Base-by-base conservation (phyloP, 1,140 invertebrate species). In the Dendroctonus ponderosae region DNA sequence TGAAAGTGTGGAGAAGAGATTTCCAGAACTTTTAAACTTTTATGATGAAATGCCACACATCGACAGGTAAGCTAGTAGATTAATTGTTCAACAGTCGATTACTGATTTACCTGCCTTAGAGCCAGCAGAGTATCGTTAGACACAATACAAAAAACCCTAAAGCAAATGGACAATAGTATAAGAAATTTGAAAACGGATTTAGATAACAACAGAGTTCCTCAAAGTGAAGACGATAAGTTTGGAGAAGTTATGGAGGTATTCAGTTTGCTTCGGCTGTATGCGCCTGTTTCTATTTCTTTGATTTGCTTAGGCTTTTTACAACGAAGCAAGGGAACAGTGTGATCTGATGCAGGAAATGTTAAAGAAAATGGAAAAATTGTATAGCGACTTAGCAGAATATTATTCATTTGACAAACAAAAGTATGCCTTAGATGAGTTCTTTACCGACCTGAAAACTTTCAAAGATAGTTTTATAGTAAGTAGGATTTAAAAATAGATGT, bases 351-450 rank as follows among this genome's bases (percentile, higher is more conserved):
- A 92, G 75, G 93, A 91, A 54, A 98, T 99, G 96, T 93, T 90
- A 76, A 89, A 91, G 70, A 95, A 97, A 78, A 95, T 98, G 91
- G 93, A 95, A 67, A 85, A 82, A 38, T 75, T 95, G 0, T 99
- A 92, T 80, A 84, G 84, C 15, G 89, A 91, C 53, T 80, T 98
- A 7, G 87, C 93, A 0, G 94, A 97, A 76, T 98, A 91, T 79
- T 98, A 89, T 79, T 86, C 89, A 3, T 99, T 99, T 81, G 96
- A 99, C 76, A 88, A 90, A 11, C 88, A 88, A 68, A 98, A 98
- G 78, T 99, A 98, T 76, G 89, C 90, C 0, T 86, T 98, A 60
- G 96, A 98, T 74, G 96, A 99, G 77, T 98, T 98, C 82, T 98
- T 99, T 79, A 85, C 84, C 0, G 97, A 99, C 76, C 86, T 99